Evolutionary conservation across 35 echinoderm and acorn worm species (phyloP).

Genomic region (Patiria miniata): DNA sequence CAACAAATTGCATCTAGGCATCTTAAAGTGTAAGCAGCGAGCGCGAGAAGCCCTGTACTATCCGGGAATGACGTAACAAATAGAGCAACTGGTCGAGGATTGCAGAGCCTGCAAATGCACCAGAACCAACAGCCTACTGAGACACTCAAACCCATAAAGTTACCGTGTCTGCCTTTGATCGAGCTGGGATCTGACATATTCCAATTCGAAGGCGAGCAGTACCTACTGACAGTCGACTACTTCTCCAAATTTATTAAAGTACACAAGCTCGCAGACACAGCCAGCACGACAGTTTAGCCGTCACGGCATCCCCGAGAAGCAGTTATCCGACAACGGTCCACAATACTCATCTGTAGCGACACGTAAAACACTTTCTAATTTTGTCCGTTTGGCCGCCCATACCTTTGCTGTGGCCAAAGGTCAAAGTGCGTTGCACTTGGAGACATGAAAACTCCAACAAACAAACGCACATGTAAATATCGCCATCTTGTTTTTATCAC

Average conservation of each 20-base stretch:
- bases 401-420: no score
- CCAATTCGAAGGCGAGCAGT: slow-evolving; percentile 29
- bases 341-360: slow-evolving; percentile 44
- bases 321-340: slow-evolving; percentile 50
- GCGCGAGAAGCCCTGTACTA: slow-evolving; percentile 61
- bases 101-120: slow-evolving; percentile 44
- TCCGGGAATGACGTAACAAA: slow-evolving; percentile 54
- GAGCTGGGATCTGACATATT: slow-evolving; percentile 63
- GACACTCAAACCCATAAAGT: slow-evolving; percentile 16
- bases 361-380: no score
- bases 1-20: slow-evolving; percentile 63
- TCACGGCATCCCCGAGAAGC: slow-evolving; percentile 60
- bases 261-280: background rate
- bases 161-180: slow-evolving; percentile 52
- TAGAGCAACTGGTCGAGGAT: slow-evolving; percentile 37
- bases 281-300: slow-evolving; percentile 35
- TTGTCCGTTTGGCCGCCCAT: no score
- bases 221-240: slow-evolving; percentile 51
- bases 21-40: slow-evolving; percentile 64
- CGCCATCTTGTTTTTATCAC: no score
- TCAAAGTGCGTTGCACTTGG: no score
- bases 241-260: slow-evolving; percentile 66
- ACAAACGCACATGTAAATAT: no score
- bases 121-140: slow-evolving; percentile 35
- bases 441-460: no score